Base-by-base conservation (phyloP, 2,113 vertebrate species). In the Haemorhous mexicanus region DNA sequence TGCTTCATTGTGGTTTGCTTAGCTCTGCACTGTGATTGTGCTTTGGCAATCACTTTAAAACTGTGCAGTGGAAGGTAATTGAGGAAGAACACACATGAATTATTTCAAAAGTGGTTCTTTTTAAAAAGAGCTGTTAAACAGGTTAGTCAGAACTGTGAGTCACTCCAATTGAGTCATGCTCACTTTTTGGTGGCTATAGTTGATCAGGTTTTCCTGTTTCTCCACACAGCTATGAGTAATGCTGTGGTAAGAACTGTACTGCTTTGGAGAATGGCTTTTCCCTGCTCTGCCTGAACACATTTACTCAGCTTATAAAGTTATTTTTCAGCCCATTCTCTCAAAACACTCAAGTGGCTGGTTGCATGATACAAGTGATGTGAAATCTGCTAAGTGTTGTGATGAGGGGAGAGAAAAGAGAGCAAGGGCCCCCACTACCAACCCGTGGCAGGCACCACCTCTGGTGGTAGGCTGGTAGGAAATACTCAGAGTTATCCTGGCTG, bases 101-200 rank as follows among this genome's bases (percentile, higher is more conserved):
- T 0, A 64, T 82, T 88, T 85, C 44, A 93, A 90, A 84, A 67
- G 41, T 37, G 47, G 13, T 10, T 77, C 27, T 92, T 92, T 87
- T 79, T 14, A 0, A 72, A 90, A 87, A 76, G 74, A 85, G n/a
- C 61, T 84, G 87, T 95, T 91, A 89, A 87, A 73, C 69, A 79
- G 89, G 86, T 94, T 95, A 92, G 81, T 97, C 93, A 96, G 80
- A 88, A 50, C 24, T 4, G 7, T 96, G 95, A 96, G 72, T 97
- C 96, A 97, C 69, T 83, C 1, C 0, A 44, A 10, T 59, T 91
- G 94, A 96, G 85, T 96, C 96, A 95, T 1, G 7, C 67, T 85
- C 55, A 26, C 69, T 81, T 90, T 89, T 79, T 75, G 66, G 80
- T 81, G 72, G 84, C 72, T 92, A 21, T 66, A 77, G 83, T 77